A percentile compares a stretch with the other conserved stretches of the same genome.
These are phyloP conservation scores for Xylocopa sonorina DNA, from an alignment of 1,140 invertebrate species.

Conservation along the genomic window DNA sequence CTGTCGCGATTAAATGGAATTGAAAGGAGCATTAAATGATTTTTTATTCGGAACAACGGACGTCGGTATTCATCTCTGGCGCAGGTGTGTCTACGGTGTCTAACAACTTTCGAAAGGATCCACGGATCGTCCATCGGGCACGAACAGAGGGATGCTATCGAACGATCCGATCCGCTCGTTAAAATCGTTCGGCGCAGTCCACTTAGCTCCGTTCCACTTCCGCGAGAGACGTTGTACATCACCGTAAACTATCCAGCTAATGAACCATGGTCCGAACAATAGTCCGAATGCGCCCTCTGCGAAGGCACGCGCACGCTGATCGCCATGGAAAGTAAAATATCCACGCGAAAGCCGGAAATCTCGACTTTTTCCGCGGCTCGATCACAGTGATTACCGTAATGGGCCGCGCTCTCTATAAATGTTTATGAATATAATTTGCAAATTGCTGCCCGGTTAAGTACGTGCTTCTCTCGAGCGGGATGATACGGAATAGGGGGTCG, in stretches of 20 bases:
- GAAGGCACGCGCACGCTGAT: not conserved
- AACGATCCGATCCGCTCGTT: slow-evolving; percentile 52
- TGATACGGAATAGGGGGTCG: not conserved
- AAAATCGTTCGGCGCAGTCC: slow-evolving; percentile 21
- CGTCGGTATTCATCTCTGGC: too few relatives aligned
- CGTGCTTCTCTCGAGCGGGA: not conserved
- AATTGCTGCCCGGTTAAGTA: not conserved
- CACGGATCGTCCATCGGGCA: not conserved
- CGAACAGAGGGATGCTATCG: slow-evolving; percentile 35
- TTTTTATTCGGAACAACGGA: too few relatives aligned
- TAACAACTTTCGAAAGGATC: too few relatives aligned
- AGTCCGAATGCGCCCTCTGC: slow-evolving; percentile 7
- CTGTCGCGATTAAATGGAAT: too few relatives aligned
- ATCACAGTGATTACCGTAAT: slow-evolving; percentile 32
- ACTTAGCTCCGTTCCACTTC: slow-evolving; percentile 41
- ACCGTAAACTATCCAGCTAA: slow-evolving; percentile 40
- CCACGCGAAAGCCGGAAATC: slow-evolving; percentile 31
- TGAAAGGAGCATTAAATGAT: too few relatives aligned
- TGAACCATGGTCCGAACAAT: slow-evolving; percentile 35
- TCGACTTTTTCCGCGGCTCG: not conserved
- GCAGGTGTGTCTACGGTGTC: too few relatives aligned
- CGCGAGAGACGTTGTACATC: slow-evolving; percentile 20
- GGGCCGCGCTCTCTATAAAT: not conserved
- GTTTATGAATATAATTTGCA: slow-evolving; percentile 38
- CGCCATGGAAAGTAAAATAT: not conserved